phyloP scores from a whole-genome alignment of 2,113 vertebrate genomes.

The Plecturocebus donacophilus region DNA sequence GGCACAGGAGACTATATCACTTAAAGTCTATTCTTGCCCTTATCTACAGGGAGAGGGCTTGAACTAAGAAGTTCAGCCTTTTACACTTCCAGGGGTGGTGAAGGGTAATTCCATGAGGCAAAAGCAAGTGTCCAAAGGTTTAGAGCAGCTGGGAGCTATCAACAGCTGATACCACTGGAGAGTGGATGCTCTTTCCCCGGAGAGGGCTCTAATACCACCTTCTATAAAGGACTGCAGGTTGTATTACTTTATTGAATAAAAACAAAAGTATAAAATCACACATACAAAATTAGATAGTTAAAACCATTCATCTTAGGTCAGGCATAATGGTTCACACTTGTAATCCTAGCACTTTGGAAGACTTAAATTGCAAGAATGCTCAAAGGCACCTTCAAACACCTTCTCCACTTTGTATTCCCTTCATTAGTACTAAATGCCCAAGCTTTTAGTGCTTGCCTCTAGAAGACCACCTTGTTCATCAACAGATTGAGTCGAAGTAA shows the following conservation, averaged over 20 bases:
- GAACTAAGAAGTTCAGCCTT: neutral
- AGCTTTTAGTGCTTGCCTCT: constrained; percentile 10
- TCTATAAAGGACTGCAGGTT: neutral
- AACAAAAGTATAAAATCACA: neutral
- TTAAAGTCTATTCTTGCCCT: neutral
- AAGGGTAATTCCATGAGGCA: neutral
- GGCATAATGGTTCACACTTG: no score
- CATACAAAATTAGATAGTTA: neutral
- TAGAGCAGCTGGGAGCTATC: neutral
- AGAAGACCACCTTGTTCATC: constrained; percentile 58
- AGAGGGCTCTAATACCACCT: neutral
- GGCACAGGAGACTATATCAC: no score
- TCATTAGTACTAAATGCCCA: neutral
- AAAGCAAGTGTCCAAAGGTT: neutral
- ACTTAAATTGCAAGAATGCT: neutral
- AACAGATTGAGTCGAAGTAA: constrained; percentile 27
- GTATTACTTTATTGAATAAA: neutral
- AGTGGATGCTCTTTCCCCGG: neutral
- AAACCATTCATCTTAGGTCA: neutral
- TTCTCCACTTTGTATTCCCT: neutral
- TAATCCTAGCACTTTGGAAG: no score
- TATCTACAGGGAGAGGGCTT: neutral
- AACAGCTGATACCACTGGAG: accelerated
- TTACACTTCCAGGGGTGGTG: accelerated
- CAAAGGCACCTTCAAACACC: neutral